Percentiles rank a stretch among this genome's conserved stretches.
phyloP scores from a whole-genome alignment of 2,888 invertebrate genomes.

The Hyalella azteca region DNA sequence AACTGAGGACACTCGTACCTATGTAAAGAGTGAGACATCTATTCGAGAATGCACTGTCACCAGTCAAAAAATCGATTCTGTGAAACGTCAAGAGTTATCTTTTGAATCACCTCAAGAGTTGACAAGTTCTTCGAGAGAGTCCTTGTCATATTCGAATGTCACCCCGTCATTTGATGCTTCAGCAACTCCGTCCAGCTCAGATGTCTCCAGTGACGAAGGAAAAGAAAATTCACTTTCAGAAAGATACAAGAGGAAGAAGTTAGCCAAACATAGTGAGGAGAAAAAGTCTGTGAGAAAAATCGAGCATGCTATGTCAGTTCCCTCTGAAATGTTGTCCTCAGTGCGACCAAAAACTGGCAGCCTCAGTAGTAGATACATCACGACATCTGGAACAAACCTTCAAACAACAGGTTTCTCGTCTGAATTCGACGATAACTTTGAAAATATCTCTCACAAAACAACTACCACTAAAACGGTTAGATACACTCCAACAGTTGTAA shows the following conservation, averaged over 20 bases:
- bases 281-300: not conserved
- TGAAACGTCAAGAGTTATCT: too few species aligned
- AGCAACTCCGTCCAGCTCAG: not conserved
- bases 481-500: not conserved
- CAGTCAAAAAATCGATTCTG: not conserved
- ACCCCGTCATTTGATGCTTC: not conserved
- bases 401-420: not conserved
- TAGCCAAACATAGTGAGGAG: not conserved
- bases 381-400: not conserved
- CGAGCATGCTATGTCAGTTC: not conserved
- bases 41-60: slow-evolving; percentile 6
- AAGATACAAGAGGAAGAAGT: not conserved
- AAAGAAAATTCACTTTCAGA: not conserved
- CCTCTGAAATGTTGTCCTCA: not conserved
- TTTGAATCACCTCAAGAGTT: not conserved
- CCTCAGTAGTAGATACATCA: not conserved
- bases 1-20: not conserved
- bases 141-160: not conserved
- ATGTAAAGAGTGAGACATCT: not conserved
- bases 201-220: not conserved
- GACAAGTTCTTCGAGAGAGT: not conserved
- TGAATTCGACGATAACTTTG: not conserved
- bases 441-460: not conserved
- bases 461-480: not conserved
- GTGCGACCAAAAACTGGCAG: not conserved